Percentiles rank a stretch among this genome's conserved stretches.
Evolutionary conservation across 2,113 vertebrate species (phyloP).

Genomic region (Calypte anna): DNA sequence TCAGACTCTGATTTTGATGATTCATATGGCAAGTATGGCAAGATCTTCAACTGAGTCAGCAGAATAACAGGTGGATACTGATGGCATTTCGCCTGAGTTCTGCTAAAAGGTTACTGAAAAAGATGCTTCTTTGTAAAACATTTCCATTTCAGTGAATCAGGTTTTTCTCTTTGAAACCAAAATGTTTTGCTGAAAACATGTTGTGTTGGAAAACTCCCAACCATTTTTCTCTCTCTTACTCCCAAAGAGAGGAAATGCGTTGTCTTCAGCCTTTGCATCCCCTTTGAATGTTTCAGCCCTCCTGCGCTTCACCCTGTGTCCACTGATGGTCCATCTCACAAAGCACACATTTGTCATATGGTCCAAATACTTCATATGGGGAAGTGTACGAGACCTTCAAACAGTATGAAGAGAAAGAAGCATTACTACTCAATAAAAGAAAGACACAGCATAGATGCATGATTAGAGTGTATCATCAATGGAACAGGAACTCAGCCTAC

Average conservation of each 20-base stretch:
- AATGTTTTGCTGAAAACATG: conserved; percentile 65
- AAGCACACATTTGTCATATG: background rate
- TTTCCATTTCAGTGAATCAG: conserved; percentile 60
- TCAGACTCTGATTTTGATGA: background rate
- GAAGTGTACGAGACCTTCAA: background rate
- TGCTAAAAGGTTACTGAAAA: conserved; percentile 26
- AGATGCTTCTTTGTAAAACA: conserved; percentile 64
- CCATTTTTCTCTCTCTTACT: background rate
- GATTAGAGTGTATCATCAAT: background rate
- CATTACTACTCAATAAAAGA: background rate
- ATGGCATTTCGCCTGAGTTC: conserved; percentile 21
- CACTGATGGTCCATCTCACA: background rate
- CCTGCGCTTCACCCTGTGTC: background rate
- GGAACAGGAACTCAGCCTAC: background rate
- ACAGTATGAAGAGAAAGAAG: background rate
- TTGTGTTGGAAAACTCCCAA: conserved; percentile 59
- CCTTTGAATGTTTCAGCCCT: background rate
- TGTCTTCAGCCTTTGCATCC: background rate
- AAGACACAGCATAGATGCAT: background rate
- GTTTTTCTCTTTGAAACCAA: conserved; percentile 41
- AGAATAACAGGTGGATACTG: conserved; percentile 4
- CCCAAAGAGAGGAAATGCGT: background rate
- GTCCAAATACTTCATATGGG: background rate
- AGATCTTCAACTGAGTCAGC: background rate
- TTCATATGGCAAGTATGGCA: background rate